A percentile compares a stretch with the other conserved stretches of the same genome.
phyloP scores from a whole-genome alignment of 2,797 vertebrate species.

The Tinamus major region DNA sequence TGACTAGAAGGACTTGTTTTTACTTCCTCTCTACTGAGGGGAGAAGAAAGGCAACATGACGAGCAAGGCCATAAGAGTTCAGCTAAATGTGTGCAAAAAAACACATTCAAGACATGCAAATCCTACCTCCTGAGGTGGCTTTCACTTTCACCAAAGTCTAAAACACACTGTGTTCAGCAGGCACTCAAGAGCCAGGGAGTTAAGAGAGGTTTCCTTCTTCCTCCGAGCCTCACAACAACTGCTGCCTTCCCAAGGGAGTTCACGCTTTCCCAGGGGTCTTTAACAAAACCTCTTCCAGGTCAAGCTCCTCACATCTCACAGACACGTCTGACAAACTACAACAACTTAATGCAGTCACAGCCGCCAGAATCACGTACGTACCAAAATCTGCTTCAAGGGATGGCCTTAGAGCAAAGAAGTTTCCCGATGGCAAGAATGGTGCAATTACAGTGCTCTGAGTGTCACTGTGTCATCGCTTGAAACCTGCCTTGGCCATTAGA shows the following conservation, averaged over 20 bases:
- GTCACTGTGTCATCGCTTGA: not conserved
- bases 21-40: not conserved
- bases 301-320: not conserved
- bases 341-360: not conserved
- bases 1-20: not conserved
- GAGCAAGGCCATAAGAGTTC: not conserved
- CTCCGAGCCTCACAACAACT: not conserved
- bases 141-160: not conserved
- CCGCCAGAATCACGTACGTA: not conserved
- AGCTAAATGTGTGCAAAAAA: not conserved
- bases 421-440: not conserved
- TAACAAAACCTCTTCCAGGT: not conserved
- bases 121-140: too few species aligned
- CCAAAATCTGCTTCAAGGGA: not conserved
- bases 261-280: not conserved
- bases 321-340: not conserved
- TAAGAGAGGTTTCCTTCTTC: not conserved
- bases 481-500: not conserved
- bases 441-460: not conserved
- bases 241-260: not conserved
- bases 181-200: not conserved
- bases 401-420: not conserved
- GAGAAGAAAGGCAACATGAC: not conserved
- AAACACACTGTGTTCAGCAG: not conserved
- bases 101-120: not conserved